These are phyloP conservation scores for Ostrea denselamellosa DNA, from an alignment of 1,140 invertebrate species.

Conservation along the genomic window DNA sequence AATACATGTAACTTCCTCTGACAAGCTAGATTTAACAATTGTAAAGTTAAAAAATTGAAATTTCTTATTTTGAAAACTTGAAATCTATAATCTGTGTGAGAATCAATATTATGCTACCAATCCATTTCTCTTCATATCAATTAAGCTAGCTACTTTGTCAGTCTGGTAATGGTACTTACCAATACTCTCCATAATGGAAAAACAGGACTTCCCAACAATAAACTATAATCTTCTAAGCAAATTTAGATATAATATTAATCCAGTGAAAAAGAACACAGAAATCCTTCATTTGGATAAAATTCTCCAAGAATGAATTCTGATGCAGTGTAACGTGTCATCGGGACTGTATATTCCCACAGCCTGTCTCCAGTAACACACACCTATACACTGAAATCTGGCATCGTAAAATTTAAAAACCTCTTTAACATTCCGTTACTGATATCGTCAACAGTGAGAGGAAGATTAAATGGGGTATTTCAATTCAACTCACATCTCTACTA, in stretches of 20 bases:
- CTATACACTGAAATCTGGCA: not conserved
- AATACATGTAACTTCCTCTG: not conserved
- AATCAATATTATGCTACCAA: not conserved
- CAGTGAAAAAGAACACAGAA: not conserved
- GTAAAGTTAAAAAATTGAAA: too few relatives aligned
- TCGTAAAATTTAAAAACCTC: conserved; percentile 35
- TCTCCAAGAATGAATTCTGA: not conserved
- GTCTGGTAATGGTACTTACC: not conserved
- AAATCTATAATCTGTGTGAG: not conserved
- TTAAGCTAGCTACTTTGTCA: not conserved
- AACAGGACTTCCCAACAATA: not conserved
- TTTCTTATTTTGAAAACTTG: not conserved
- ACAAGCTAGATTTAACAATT: too few relatives aligned
- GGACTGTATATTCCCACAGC: not conserved
- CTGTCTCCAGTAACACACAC: conserved; percentile 28
- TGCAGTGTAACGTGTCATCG: not conserved
- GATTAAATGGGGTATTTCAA: not conserved
- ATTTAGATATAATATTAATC: not conserved
- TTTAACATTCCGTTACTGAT: conserved; percentile 32
- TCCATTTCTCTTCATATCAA: not conserved
- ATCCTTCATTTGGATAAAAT: not conserved
- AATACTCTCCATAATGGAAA: not conserved
- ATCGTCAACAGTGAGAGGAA: not conserved
- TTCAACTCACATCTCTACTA: not conserved
- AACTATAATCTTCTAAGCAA: not conserved